phyloP scores from a whole-genome alignment of 1,140 invertebrate species.

The Agrypnia vestita region DNA sequence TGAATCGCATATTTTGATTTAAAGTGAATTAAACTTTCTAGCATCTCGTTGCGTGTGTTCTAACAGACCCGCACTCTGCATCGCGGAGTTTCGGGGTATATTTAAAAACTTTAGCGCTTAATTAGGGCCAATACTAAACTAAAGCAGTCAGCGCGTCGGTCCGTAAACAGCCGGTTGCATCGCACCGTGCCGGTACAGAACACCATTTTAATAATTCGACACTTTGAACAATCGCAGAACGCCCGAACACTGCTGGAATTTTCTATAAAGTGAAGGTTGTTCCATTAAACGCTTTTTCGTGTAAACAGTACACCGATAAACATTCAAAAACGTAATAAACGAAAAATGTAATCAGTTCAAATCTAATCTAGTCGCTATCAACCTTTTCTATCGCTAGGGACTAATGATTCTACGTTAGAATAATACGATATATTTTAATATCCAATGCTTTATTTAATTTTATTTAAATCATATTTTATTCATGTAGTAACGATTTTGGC shows the following conservation, averaged over 20 bases:
- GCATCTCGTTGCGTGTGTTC: too few relatives aligned
- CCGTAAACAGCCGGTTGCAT: background rate
- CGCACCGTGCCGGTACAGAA: background rate
- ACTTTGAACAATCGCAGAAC: background rate
- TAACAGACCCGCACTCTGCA: too few relatives aligned
- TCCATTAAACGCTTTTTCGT: slow-evolving; percentile 11
- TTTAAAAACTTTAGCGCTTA: background rate
- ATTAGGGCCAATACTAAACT: background rate
- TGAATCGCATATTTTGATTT: too few relatives aligned
- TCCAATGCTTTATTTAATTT: too few relatives aligned
- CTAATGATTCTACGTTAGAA: too few relatives aligned
- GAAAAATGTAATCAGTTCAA: too few relatives aligned
- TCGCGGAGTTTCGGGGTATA: background rate
- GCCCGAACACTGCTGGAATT: background rate
- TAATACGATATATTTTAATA: too few relatives aligned
- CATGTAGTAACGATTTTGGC: too few relatives aligned
- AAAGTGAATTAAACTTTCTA: too few relatives aligned
- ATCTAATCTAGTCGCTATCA: too few relatives aligned
- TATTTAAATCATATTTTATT: too few relatives aligned
- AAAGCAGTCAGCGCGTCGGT: background rate
- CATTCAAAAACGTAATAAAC: background rate
- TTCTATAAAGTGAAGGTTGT: background rate
- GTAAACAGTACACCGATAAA: background rate
- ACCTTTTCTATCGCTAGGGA: too few relatives aligned
- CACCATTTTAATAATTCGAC: background rate